Evolutionary conservation across 1,140 invertebrate species (phyloP), one percentile per base, ranked within the genome.

Genomic region (Leptinotarsa undecemlineata): DNA sequence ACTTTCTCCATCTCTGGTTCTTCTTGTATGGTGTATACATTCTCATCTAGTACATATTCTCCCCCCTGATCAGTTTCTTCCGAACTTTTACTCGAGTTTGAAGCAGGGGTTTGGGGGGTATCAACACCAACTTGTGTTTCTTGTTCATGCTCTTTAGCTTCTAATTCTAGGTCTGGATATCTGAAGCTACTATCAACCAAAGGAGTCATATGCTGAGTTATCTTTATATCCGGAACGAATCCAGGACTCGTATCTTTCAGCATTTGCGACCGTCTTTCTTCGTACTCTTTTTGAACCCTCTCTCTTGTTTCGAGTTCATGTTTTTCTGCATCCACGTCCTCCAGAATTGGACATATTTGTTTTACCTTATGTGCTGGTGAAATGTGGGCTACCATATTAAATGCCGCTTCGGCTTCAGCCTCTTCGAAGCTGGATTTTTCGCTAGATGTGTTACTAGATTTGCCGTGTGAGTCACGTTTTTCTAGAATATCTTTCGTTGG

Each of bases 181-280:
- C 82, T 81, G 79, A 87, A 88, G 51, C 82, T 84, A 73, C 81
- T 80, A 71, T 87, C 85, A 19, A 83, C 78, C 63, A 87, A 78
- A 47, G 87, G 88, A 67, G 87, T 83, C 84, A 90, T 86, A 78
- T 92, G 89, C 80, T 92, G 88, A 3, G 91, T 92, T 15, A 92
- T 88, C 79, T 88, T 92, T 70, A 92, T 93, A 80, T 91, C 90
- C 21, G 91, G 91, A 78, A 92, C 90, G 67, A 86, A 85, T 67
- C 87, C 86, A 70, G 87, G 87, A 74, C 86, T 87, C 80, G 66
- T 84, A 75, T 86, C 84, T 69, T 85, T 84, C 74, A 84, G 81
- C 64, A 86, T 84, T 61, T 85, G 81, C 2, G 82, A 82, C 47
- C 82, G 82, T 4, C 84, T 77, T 26, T 82, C 81, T 70, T 86